Conservation (phyloP, 1,140 invertebrate species). For the Aleiodes sp. region DNA sequence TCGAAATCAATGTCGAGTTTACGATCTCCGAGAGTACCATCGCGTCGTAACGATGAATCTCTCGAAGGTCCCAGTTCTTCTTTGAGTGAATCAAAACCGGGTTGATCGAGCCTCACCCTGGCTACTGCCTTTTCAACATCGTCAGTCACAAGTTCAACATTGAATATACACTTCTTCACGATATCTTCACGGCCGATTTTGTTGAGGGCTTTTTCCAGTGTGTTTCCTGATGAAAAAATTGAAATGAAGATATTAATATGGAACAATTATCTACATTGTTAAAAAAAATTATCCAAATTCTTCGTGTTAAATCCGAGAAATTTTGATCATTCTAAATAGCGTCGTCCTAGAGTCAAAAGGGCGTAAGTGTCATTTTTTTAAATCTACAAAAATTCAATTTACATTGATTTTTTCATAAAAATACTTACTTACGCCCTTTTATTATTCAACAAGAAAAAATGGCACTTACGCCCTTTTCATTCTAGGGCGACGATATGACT, state of each 20-base stretch:
- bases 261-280: not conserved
- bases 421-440: too few relatives aligned
- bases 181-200: slow-evolving; percentile 93
- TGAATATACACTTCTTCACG: slow-evolving; percentile 89
- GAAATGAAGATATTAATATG: slow-evolving; percentile 19
- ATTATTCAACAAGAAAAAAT: too few relatives aligned
- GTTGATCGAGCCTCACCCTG: slow-evolving; percentile 78
- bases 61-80: slow-evolving; percentile 77
- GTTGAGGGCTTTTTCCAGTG: slow-evolving; percentile 86
- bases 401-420: too few relatives aligned
- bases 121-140: slow-evolving; percentile 82
- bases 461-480: too few relatives aligned
- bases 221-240: slow-evolving; percentile 73
- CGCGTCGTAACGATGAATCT: slow-evolving; percentile 71
- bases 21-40: slow-evolving; percentile 70
- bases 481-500: too few relatives aligned
- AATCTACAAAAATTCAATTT: too few relatives aligned
- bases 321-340: too few relatives aligned
- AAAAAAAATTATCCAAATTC: not conserved
- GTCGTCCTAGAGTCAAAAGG: too few relatives aligned
- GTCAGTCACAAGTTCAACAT: slow-evolving; percentile 82
- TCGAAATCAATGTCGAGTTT: slow-evolving; percentile 78
- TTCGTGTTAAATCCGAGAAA: too few relatives aligned
- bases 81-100: slow-evolving; percentile 78
- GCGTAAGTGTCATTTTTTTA: too few relatives aligned